Percentiles rank a stretch among this genome's conserved stretches.
Evolutionary conservation across 2,888 invertebrate species (phyloP).

Genomic region (Scaeva pyrastri): DNA sequence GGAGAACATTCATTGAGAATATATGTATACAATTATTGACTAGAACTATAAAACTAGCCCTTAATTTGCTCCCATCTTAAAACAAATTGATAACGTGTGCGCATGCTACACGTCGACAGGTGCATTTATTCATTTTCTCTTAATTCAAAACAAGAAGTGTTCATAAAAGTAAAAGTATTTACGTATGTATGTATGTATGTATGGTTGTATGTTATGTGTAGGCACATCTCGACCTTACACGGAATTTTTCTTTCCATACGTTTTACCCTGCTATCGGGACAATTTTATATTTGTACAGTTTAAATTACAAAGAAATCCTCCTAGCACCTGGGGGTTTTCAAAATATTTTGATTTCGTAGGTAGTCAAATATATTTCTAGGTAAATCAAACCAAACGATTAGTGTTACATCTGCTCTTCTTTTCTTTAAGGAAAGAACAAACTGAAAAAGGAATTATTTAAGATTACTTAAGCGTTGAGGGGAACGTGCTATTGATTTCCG

Average conservation of each 20-base stretch:
- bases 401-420: slow-evolving; percentile 15
- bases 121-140: too few species aligned
- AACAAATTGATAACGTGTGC: too few species aligned
- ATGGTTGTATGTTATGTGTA: too few species aligned
- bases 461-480: background rate
- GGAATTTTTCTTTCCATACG: background rate
- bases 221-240: background rate
- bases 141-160: background rate
- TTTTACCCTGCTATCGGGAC: background rate
- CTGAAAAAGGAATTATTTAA: background rate
- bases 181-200: too few species aligned
- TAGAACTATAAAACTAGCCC: too few species aligned
- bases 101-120: too few species aligned
- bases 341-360: slow-evolving; percentile 5
- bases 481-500: slow-evolving; percentile 55
- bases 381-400: slow-evolving; percentile 15
- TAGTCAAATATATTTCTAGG: slow-evolving; percentile 22
- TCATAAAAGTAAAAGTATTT: slow-evolving; percentile 10
- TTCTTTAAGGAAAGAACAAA: background rate
- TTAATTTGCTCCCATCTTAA: too few species aligned
- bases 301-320: slow-evolving; percentile 7
- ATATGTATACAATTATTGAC: too few species aligned
- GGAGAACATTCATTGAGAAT: too few species aligned
- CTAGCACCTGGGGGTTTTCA: slow-evolving; percentile 13
- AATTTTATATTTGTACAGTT: slow-evolving; percentile 6